Evolutionary conservation across 2,113 vertebrate species (phyloP).

Genomic region (Eulemur macaco): DNA sequence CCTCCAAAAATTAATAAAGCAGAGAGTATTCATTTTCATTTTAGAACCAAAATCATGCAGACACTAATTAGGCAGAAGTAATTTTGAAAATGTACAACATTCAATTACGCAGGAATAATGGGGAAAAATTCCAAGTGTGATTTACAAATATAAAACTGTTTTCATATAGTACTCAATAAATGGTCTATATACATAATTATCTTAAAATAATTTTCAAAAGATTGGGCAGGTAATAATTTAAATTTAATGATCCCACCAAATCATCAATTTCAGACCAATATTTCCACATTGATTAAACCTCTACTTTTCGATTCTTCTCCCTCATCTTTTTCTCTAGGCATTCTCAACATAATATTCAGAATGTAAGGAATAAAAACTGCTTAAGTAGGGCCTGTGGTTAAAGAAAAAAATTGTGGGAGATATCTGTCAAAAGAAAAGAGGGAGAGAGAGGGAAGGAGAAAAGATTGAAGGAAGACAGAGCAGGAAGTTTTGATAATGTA

Average conservation of each 20-base stretch:
- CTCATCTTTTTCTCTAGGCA: background rate
- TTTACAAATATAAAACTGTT: background rate
- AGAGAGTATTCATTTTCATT: background rate
- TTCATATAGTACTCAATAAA: background rate
- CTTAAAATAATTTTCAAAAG: background rate
- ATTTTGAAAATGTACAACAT: background rate
- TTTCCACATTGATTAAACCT: background rate
- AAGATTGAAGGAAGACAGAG: no score
- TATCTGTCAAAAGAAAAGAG: background rate
- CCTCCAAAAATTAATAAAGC: background rate
- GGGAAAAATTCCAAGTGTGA: background rate
- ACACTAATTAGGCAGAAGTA: background rate
- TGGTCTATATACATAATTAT: background rate
- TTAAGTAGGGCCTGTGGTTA: background rate
- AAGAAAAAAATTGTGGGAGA: background rate
- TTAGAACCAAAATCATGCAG: background rate
- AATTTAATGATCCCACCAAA: background rate
- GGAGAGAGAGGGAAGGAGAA: background rate
- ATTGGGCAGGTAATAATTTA: background rate
- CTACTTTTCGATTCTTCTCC: background rate
- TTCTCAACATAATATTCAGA: background rate
- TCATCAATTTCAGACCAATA: background rate
- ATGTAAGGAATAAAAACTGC: background rate
- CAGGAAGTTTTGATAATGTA: background rate
- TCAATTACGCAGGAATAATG: background rate